These are phyloP conservation scores for Acromyrmex charruanus DNA, from an alignment of 1,140 invertebrate genomes.

Conservation along the genomic window DNA sequence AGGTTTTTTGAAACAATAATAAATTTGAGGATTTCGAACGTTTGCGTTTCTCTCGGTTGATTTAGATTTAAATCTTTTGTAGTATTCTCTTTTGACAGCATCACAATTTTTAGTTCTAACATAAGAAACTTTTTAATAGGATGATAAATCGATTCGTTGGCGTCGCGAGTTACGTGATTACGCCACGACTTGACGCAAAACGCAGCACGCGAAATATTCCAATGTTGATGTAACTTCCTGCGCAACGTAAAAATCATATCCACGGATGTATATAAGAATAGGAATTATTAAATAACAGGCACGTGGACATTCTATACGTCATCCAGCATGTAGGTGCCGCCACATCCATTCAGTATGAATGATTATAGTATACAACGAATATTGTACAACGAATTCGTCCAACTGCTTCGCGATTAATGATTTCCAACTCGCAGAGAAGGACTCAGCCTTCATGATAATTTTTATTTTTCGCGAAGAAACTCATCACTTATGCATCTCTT, in stretches of 20 bases:
- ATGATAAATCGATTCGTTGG: slow-evolving; percentile 1
- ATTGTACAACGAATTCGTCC: background rate
- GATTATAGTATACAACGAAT: background rate
- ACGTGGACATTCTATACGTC: background rate
- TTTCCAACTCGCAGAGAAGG: background rate
- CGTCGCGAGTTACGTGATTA: slow-evolving; percentile 18
- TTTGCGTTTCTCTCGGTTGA: background rate
- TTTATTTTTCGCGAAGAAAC: background rate
- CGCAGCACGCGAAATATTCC: slow-evolving; percentile 35
- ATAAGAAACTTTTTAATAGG: background rate
- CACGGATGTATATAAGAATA: background rate
- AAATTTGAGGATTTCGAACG: background rate
- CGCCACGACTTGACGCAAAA: slow-evolving; percentile 4
- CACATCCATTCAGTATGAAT: background rate
- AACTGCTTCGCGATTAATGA: background rate
- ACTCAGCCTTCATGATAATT: background rate
- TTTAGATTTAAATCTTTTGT: background rate
- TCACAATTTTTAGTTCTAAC: background rate
- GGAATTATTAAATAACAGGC: slow-evolving; percentile 20
- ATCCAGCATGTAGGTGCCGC: background rate
- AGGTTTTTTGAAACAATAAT: background rate
- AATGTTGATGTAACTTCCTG: slow-evolving; percentile 22
- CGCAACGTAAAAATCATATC: slow-evolving; percentile 15
- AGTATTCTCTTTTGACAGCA: background rate
- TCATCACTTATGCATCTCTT: background rate